phyloP scores from a whole-genome alignment of 2,797 vertebrate genomes.

The Semotilus atromaculatus region DNA sequence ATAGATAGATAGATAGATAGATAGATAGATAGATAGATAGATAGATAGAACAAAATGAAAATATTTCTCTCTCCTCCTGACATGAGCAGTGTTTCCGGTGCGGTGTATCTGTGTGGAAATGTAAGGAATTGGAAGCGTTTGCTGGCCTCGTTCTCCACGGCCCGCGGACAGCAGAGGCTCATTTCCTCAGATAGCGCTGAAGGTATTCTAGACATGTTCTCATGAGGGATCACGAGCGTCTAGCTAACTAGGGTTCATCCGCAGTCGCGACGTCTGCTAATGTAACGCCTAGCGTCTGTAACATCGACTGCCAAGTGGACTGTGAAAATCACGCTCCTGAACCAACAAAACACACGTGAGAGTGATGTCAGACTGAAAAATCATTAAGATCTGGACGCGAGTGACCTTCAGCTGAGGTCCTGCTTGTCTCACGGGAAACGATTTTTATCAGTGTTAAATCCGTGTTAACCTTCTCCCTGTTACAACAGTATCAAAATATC shows the following conservation, averaged over 20 bases:
- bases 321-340: neutral
- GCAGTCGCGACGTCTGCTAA: conserved; percentile 10
- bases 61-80: conserved; percentile 5
- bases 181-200: conserved; percentile 66
- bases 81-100: conserved; percentile 30
- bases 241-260: neutral
- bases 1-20: too few species aligned
- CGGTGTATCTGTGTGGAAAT: conserved; percentile 41
- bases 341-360: neutral
- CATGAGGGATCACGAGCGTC: conserved; percentile 25
- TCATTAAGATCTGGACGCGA: neutral
- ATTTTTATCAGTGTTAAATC: conserved; percentile 47
- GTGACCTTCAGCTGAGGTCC: conserved; percentile 15
- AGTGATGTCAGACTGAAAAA: conserved; percentile 25
- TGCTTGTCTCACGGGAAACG: conserved; percentile 6
- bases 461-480: conserved; percentile 27
- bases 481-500: conserved; percentile 32
- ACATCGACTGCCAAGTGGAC: neutral
- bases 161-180: conserved; percentile 54
- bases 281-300: neutral
- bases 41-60: neutral
- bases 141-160: conserved; percentile 25
- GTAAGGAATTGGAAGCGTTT: conserved; percentile 38
- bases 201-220: conserved; percentile 53
- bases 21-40: neutral